phyloP scores from a whole-genome alignment of 2,888 invertebrate genomes.

The Timema podura region DNA sequence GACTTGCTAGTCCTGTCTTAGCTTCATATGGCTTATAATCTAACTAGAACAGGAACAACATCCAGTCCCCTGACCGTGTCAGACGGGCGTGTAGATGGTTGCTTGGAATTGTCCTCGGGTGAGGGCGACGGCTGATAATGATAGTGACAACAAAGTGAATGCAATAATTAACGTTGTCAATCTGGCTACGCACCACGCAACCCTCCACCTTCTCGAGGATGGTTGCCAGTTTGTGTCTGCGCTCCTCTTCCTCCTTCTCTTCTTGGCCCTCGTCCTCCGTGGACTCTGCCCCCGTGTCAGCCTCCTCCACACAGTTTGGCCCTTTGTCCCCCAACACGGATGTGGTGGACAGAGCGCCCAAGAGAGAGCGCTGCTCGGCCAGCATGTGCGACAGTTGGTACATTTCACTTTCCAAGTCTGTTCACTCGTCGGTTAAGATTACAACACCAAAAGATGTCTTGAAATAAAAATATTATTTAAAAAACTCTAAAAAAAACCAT shows the following conservation, averaged over 20 bases:
- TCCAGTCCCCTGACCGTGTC: too few relatives aligned
- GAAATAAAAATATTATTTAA: too few relatives aligned
- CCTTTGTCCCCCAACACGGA: slow-evolving; percentile 52
- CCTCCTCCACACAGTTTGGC: slow-evolving; percentile 18
- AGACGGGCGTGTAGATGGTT: too few relatives aligned
- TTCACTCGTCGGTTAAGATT: slow-evolving; percentile 1
- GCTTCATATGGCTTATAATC: too few relatives aligned
- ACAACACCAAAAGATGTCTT: background rate
- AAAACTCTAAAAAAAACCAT: too few relatives aligned
- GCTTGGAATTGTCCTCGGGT: too few relatives aligned
- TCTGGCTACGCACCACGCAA: slow-evolving; percentile 56
- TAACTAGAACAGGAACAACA: too few relatives aligned
- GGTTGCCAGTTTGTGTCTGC: slow-evolving; percentile 59
- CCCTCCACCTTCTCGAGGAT: slow-evolving; percentile 85
- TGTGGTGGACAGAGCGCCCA: slow-evolving; percentile 69
- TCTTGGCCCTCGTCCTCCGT: slow-evolving; percentile 38
- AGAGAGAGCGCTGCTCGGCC: slow-evolving; percentile 84
- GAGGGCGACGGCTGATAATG: too few relatives aligned
- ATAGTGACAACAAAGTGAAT: too few relatives aligned
- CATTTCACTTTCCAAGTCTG: slow-evolving; percentile 95
- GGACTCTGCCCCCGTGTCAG: slow-evolving; percentile 22
- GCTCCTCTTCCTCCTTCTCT: slow-evolving; percentile 49
- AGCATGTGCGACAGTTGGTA: slow-evolving; percentile 92
- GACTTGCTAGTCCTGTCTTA: too few relatives aligned
- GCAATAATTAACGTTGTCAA: too few relatives aligned